phyloP scores from a whole-genome alignment of 2,113 vertebrate species.

The Sus scrofa region DNA sequence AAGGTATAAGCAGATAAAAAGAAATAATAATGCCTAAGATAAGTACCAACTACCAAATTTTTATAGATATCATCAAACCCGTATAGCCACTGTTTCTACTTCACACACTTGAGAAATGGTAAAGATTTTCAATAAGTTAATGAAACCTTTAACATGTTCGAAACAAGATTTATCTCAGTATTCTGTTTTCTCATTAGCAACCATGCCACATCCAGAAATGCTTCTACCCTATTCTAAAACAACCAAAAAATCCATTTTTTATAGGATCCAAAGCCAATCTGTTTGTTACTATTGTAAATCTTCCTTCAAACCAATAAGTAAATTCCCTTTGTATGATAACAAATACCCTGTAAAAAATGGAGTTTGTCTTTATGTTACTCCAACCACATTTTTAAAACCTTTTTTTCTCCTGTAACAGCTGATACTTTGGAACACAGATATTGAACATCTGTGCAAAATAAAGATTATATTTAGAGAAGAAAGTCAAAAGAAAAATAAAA shows the following conservation, averaged over 20 bases:
- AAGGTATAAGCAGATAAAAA: slow-evolving; percentile 1
- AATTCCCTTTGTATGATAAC: neutral
- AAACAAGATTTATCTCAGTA: neutral
- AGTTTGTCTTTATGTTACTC: neutral
- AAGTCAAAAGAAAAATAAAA: neutral
- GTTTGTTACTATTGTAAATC: neutral
- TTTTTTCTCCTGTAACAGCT: neutral
- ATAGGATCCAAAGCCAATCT: neutral
- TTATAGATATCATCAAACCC: neutral
- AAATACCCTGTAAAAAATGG: neutral
- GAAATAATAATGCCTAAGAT: neutral
- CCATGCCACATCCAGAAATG: neutral
- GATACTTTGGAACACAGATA: neutral
- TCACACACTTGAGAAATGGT: neutral
- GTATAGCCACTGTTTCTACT: neutral
- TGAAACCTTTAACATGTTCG: neutral
- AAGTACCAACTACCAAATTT: neutral
- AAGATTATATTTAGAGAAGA: slow-evolving; percentile 14
- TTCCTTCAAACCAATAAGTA: neutral
- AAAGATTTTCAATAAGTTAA: slow-evolving; percentile 18
- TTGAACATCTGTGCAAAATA: neutral
- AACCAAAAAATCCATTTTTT: slow-evolving; percentile 1
- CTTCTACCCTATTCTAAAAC: slow-evolving; percentile 26
- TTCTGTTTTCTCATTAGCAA: slow-evolving; percentile 9
- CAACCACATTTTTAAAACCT: neutral